phyloP scores from a whole-genome alignment of 2,888 invertebrate species.

The Limnephilus marmoratus region DNA sequence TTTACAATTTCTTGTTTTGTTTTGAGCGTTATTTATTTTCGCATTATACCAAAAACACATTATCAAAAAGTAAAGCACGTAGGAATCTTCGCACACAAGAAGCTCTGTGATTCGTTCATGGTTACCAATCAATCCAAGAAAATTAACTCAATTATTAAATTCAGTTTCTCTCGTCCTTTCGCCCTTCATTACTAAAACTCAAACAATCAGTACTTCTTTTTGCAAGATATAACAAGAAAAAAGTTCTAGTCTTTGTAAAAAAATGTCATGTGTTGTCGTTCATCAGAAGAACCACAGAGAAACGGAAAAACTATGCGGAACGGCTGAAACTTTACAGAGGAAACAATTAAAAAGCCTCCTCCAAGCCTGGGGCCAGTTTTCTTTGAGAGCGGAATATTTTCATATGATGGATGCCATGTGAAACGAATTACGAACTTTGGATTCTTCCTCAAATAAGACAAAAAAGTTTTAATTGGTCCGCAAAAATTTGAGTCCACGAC shows the following conservation, averaged over 20 bases:
- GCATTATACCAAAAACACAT: too few species aligned
- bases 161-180: background rate
- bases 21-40: too few species aligned
- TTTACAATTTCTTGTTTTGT: too few species aligned
- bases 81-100: too few species aligned
- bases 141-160: background rate
- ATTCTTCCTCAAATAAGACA: background rate
- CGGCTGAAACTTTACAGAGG: conserved; percentile 15
- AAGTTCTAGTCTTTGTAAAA: background rate
- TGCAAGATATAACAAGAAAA: background rate
- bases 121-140: background rate
- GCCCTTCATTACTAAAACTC: background rate
- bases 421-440: conserved; percentile 3
- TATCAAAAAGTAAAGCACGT: too few species aligned
- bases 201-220: background rate
- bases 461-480: background rate
- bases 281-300: conserved; percentile 2
- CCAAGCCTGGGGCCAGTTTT: background rate
- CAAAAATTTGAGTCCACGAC: background rate
- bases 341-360: conserved; percentile 37
- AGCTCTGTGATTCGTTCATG: background rate
- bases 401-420: conserved; percentile 5
- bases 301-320: conserved; percentile 21
- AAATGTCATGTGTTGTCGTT: conserved; percentile 15
- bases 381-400: conserved; percentile 32